phyloP scores from a whole-genome alignment of 2,797 vertebrate genomes.

The Epinephelus awoara region DNA sequence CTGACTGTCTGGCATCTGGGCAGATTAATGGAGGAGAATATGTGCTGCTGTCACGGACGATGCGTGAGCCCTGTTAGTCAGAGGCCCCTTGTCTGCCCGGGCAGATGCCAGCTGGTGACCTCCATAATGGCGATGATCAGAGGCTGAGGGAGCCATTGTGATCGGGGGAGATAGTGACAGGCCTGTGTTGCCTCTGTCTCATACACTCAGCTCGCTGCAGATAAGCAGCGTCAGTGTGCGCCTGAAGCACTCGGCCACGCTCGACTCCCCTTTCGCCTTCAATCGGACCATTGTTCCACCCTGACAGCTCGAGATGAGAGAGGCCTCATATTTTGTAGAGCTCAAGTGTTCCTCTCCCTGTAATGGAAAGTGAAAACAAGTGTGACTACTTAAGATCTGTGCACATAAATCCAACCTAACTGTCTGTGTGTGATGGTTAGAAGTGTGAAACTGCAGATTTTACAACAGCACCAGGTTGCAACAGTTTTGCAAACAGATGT shows the following conservation, averaged over 20 bases:
- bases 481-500: constrained; percentile 6
- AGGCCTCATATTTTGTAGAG: constrained; percentile 30
- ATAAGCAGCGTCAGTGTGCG: constrained; percentile 54
- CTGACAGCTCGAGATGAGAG: constrained; percentile 24
- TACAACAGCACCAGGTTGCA: background rate
- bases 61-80: constrained; percentile 41
- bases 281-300: constrained; percentile 62
- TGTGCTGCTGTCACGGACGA: constrained; percentile 47
- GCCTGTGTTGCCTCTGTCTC: constrained; percentile 59
- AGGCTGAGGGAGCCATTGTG: constrained; percentile 66
- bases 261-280: constrained; percentile 39
- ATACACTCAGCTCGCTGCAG: constrained; percentile 34
- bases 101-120: constrained; percentile 78
- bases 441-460: background rate
- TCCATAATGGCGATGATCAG: constrained; percentile 63
- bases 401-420: background rate
- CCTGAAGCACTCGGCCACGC: constrained; percentile 42
- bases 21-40: constrained; percentile 63
- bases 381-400: background rate
- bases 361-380: background rate
- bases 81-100: constrained; percentile 56
- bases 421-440: background rate
- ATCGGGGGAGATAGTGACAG: constrained; percentile 50
- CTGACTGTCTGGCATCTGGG: constrained; percentile 67
- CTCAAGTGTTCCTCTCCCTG: constrained; percentile 28